Conservation (phyloP, 2,113 vertebrate species). For the Boulengeromyrus knoepffleri region DNA sequence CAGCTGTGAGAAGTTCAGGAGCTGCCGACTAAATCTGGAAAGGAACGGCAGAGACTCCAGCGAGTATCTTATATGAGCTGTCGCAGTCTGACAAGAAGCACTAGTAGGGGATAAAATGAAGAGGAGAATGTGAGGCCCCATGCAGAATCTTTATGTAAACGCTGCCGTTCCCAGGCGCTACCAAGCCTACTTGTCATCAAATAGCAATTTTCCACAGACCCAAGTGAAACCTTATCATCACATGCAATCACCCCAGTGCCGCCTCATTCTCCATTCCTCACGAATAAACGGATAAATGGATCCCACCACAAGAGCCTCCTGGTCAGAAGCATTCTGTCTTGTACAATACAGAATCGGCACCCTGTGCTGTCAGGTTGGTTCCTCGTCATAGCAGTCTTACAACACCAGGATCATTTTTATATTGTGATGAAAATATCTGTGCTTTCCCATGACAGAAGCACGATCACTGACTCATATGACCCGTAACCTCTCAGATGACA, state of each 20-base stretch:
- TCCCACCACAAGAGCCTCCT: background rate
- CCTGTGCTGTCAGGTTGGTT: background rate
- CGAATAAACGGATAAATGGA: background rate
- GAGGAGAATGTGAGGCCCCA: background rate
- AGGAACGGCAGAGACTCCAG: background rate
- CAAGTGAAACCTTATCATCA: background rate
- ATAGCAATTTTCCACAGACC: background rate
- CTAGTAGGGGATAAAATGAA: background rate
- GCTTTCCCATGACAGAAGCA: background rate
- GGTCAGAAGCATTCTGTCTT: background rate
- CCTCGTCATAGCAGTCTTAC: background rate
- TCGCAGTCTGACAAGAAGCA: background rate
- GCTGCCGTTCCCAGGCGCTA: background rate
- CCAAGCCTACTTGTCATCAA: background rate
- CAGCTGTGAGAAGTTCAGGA: background rate
- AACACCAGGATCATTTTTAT: background rate
- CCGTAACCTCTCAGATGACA: background rate
- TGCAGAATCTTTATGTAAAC: background rate
- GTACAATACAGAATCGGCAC: background rate
- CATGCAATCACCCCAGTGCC: background rate
- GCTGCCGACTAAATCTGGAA: background rate
- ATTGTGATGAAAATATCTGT: background rate
- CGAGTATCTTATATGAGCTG: background rate
- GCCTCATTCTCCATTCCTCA: background rate
- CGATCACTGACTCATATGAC: background rate